Conservation (phyloP, 2,888 invertebrate species). For the Lamproptera curius region DNA sequence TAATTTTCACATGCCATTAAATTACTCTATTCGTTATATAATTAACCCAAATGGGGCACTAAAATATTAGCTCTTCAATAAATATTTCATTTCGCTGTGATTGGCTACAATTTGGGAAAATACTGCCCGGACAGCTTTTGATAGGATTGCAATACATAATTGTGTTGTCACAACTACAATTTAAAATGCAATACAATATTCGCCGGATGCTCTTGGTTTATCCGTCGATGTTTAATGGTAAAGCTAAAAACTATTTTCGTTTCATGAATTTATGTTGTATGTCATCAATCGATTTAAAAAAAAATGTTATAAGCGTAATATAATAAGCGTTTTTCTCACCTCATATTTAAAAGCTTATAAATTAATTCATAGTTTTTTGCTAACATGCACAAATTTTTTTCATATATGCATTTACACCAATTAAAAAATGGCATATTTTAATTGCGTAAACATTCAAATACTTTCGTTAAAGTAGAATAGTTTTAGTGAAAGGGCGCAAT, state of each 20-base stretch:
- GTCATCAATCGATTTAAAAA: too few species aligned
- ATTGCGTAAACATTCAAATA: slow-evolving; percentile 3
- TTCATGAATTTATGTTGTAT: background rate
- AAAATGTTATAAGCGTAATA: background rate
- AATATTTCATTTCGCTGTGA: slow-evolving; percentile 7
- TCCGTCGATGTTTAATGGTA: background rate
- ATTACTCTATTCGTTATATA: background rate
- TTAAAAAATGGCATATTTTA: background rate
- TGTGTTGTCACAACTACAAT: slow-evolving; percentile 6
- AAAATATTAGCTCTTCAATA: background rate
- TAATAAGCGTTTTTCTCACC: background rate
- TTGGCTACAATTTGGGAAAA: slow-evolving; percentile 12
- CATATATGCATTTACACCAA: too few species aligned
- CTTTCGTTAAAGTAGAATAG: slow-evolving; percentile 13
- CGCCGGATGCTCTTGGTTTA: slow-evolving; percentile 2
- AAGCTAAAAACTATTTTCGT: background rate
- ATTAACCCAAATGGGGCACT: background rate
- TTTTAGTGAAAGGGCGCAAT: slow-evolving; percentile 12
- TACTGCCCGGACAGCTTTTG: slow-evolving; percentile 10
- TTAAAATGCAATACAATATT: slow-evolving; percentile 9
- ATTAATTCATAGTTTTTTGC: background rate
- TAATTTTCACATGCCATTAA: background rate
- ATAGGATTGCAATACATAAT: slow-evolving; percentile 11
- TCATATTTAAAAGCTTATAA: background rate
- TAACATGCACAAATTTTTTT: background rate